Conservation (phyloP, 1,140 invertebrate genomes). For the Drosophila guanche region DNA sequence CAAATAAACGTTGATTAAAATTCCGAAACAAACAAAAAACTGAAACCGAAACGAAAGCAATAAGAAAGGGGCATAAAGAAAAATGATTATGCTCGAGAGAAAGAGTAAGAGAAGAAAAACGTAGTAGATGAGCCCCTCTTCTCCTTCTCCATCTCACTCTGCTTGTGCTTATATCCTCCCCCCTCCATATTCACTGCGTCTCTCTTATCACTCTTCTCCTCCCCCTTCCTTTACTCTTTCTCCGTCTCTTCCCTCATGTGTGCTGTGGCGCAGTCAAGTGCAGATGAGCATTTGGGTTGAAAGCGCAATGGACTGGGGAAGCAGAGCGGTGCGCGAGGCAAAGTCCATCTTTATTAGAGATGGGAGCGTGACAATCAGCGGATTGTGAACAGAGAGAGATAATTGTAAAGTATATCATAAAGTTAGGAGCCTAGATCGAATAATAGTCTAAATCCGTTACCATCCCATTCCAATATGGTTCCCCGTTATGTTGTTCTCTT, state of each 20-base stretch:
- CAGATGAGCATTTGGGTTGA: constrained; percentile 75
- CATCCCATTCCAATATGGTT: too few relatives aligned
- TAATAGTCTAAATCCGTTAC: too few relatives aligned
- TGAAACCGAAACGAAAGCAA: constrained; percentile 33
- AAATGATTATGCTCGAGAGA: constrained; percentile 42
- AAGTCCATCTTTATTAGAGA: constrained; percentile 28
- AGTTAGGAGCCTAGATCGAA: too few relatives aligned
- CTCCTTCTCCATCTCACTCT: too few relatives aligned
- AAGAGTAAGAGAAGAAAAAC: constrained; percentile 15
- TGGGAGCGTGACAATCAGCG: too few relatives aligned
- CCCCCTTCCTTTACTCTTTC: too few relatives aligned
- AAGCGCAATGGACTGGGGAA: constrained; percentile 47
- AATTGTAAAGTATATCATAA: too few relatives aligned
- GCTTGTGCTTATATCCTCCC: too few relatives aligned
- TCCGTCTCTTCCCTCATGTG: neutral
- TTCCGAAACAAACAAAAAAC: constrained; percentile 43
- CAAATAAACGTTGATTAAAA: constrained; percentile 71
- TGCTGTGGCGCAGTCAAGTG: constrained; percentile 57
- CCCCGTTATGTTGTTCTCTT: too few relatives aligned
- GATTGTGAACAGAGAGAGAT: too few relatives aligned
- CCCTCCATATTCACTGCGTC: neutral
- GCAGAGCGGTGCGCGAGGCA: neutral
- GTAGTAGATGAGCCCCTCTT: constrained; percentile 1
- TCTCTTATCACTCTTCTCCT: too few relatives aligned
- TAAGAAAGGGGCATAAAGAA: constrained; percentile 48